Base-by-base conservation (phyloP, 1,140 invertebrate species). In the Habropoda laboriosa region DNA sequence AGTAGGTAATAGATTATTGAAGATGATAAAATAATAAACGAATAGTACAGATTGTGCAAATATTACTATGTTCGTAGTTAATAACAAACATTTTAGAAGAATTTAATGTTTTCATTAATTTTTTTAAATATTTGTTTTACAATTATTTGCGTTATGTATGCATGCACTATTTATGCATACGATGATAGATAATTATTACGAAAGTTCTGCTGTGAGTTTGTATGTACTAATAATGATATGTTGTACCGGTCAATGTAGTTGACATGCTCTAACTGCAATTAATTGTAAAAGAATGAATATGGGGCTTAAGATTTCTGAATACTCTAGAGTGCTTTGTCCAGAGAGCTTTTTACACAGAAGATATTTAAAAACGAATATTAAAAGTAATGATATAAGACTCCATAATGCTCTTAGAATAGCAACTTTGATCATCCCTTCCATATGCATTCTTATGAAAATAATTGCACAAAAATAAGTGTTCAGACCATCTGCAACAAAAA, bases 401-500 rank as follows among this genome's bases (percentile, higher is more conserved):
- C 98, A 99, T 49, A 96, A 94, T 13, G 97, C 95, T 84, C 98
- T 94, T 13, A 97, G 91, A 40, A 97, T 96, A 60, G 95, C 94
- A 12, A 91, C 93, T 91, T 97, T 97, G 63, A 97, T 95, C 87
- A 96, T 95, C 67, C 95, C 96, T 87, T 97, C 96, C 86, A 97
- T 94, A 87, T 96, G 96, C 96, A 98, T 98, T 86, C 98, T 94
- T 87, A 99, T 98, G 88, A 98, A 97, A 57, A 99, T 96, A 86
- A 99, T 99, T 21, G 97, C 95, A 90, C 97, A 98, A 91, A 99
- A 99, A 92, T 99, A 99, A 21, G 96, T 96, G 93, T 98, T 98
- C 57, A 98, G 94, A 51, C 96, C 97, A 94, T 99, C 98, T 81
- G 96, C 96, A 30, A 97, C 95, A 93, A 98, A 99, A 35, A 99